A percentile compares a stretch with the other conserved stretches of the same genome.
These are phyloP conservation scores for Megaceryle torquata DNA, from an alignment of 2,113 vertebrate genomes.

Conservation along the genomic window DNA sequence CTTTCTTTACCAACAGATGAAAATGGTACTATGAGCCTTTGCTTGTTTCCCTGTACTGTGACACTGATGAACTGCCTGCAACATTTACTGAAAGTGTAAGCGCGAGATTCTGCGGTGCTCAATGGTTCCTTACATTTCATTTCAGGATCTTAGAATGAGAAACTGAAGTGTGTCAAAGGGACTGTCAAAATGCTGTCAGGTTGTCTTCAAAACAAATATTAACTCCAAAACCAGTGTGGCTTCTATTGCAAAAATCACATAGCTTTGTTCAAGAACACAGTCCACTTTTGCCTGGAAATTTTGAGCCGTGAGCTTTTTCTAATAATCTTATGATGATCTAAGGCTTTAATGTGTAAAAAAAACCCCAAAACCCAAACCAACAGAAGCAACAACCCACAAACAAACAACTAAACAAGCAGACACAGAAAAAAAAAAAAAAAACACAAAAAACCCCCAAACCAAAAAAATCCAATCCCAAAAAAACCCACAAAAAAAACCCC, in stretches of 20 bases:
- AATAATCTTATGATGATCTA: not conserved
- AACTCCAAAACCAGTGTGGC: not conserved
- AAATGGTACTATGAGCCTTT: not conserved
- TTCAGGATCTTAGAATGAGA: not conserved
- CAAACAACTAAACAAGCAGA: too few relatives aligned
- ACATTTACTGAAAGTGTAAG: not conserved
- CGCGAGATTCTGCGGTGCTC: not conserved
- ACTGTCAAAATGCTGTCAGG: not conserved
- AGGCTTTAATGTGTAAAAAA: not conserved
- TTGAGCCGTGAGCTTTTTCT: not conserved
- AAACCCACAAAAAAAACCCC: not conserved
- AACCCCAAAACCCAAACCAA: not conserved
- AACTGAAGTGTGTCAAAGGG: not conserved
- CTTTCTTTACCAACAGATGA: not conserved
- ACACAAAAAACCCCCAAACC: not conserved
- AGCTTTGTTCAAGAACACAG: not conserved
- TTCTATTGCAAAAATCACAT: not conserved
- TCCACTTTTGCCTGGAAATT: not conserved
- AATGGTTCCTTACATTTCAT: not conserved
- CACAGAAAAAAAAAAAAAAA: too few relatives aligned
- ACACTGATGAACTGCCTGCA: not conserved
- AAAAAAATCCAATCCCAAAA: too few relatives aligned
- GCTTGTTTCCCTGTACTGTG: not conserved
- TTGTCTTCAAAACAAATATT: not conserved
- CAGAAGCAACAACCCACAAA: too few relatives aligned